Base-by-base conservation (phyloP, 1,140 invertebrate species). In the Oreohelix idahoensis region DNA sequence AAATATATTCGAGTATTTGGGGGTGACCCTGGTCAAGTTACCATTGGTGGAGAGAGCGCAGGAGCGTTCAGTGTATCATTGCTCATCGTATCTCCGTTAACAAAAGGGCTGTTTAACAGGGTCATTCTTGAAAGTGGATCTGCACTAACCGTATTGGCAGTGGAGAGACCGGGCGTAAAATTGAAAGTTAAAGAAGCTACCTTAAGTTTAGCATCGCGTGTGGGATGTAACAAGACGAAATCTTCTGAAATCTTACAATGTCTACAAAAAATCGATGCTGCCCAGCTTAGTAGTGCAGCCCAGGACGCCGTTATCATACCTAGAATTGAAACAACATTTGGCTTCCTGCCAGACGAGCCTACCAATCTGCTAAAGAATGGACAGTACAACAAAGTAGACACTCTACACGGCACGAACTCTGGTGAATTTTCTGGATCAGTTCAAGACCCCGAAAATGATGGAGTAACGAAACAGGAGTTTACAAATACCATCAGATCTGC, bases 1-100 rank as follows among this genome's bases (percentile, higher is more conserved):
- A 70, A 79, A 51, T 53, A 84, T 53, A 84, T 84, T 53, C 4
- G 70, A 32, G 77, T n/a, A 20, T 79, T 84, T 63, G 83, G 83
- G n/a, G 83, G 83, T 39, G 77, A 84, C 74, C n/a, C 42, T n/a
- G 45, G 15, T 70, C 70, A 23, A 38, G 69, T 83, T 1, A 73
- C 82, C 17, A 71, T 78, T 20, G 75, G 45, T 1, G 82, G 82
- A 49, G 45, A 83, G 35, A 79, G 75, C 15, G 82, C 82, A 11
- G 82, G 82, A 49, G 58, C 71, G 4, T 8, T 15, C 35, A 79
- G 63, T 53, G 76, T 83, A 20, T 58, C 42, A 4, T 45, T 79
- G 10, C 17, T 66, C 1, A 35, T 66, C 8, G n/a, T 66, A 11
- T 66, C 63, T 66, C 63, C 63, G 4, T 66, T 66, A 32, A 23